A percentile compares a stretch with the other conserved stretches of the same genome.
These are phyloP conservation scores for Octonoba sinensis DNA, from an alignment of 2,888 invertebrate genomes.

Conservation along the genomic window DNA sequence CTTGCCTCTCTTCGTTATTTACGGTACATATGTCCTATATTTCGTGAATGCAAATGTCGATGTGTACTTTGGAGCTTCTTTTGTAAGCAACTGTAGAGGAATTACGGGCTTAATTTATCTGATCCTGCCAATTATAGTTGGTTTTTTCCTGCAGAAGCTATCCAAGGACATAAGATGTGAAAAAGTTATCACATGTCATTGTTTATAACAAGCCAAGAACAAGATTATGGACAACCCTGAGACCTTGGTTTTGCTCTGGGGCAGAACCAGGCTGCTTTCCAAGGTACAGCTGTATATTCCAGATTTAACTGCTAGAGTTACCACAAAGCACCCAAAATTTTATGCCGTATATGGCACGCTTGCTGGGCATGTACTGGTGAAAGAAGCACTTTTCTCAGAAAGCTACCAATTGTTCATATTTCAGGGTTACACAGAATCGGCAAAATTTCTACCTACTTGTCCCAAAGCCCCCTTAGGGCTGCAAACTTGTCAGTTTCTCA, in stretches of 20 bases:
- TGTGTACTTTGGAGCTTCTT: conserved; percentile 5
- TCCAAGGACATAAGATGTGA: conserved; percentile 1
- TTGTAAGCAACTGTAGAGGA: conserved; percentile 6
- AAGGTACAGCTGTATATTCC: conserved; percentile 1
- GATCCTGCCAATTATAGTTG: not conserved
- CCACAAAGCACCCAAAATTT: conserved; percentile 17
- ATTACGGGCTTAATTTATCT: not conserved
- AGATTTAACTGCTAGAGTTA: conserved; percentile 4
- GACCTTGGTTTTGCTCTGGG: conserved; percentile 13
- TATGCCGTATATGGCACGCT: not conserved
- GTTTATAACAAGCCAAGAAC: conserved; percentile 8
- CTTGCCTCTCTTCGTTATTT: conserved; percentile 4
- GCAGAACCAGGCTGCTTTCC: conserved; percentile 16
- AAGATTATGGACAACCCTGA: conserved; percentile 13
- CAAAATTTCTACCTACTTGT: conserved; percentile 8
- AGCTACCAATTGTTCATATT: conserved; percentile 12
- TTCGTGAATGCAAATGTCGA: conserved; percentile 15
- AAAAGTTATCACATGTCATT: conserved; percentile 3
- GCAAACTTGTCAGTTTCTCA: conserved; percentile 19
- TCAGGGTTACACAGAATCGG: no score
- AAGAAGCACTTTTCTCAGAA: conserved; percentile 3
- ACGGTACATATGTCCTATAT: conserved; percentile 1
- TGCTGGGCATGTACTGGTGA: not conserved
- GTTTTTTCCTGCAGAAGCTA: conserved; percentile 5
- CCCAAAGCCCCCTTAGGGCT: conserved; percentile 12